Evolutionary conservation across 2,113 vertebrate species (phyloP), one percentile per base, ranked within the genome.

Genomic region (Reinhardtius hippoglossoides): DNA sequence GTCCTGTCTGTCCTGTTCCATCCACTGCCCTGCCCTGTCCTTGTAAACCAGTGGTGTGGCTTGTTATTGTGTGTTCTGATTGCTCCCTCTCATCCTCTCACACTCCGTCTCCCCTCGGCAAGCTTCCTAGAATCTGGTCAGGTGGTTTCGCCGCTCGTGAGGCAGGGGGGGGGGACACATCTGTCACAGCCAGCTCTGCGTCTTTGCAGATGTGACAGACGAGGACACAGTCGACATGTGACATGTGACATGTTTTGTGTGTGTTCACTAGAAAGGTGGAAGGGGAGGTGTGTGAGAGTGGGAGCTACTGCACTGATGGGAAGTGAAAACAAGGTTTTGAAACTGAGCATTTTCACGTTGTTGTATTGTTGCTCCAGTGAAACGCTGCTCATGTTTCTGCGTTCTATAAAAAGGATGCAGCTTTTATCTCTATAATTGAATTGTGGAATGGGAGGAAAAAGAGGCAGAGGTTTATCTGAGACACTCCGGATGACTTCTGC

Each of bases 101-200:
- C 68, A 58, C 85, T 56, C 60, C 18, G 50, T n/a, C 61, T 57
- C 70, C 78, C 26, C 65, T 37, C 44, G 23, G 21, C 4, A 0
- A 78, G 72, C 61, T 70, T 64, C 48, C 65, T 18, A n/a, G 64
- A 78, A 71, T 73, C 57, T 62, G 77, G 66, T 87, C 84, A 80
- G 80, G 52, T 75, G 74, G 59, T 69, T 5, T 14, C 9, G 10
- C 3, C 27, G 2, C 50, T 67, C 23, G 3, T 64, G 74, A 80
- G 63, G 75, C 40, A 54, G 60, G 40, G 63, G 88, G 63, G 88
- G 75, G 31, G 31, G 31, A 83, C 87, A 82, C 78, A 89, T 92
- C 76, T 87, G 88, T 90, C 87, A 73, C 3, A n/a, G 48, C 27
- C 37, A 20, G 58, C 58, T 67, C 67, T 0, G 31, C 42, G 35